These are phyloP conservation scores for Propithecus deckenii DNA, from an alignment of 2,797 vertebrate species.

Conservation along the genomic window DNA sequence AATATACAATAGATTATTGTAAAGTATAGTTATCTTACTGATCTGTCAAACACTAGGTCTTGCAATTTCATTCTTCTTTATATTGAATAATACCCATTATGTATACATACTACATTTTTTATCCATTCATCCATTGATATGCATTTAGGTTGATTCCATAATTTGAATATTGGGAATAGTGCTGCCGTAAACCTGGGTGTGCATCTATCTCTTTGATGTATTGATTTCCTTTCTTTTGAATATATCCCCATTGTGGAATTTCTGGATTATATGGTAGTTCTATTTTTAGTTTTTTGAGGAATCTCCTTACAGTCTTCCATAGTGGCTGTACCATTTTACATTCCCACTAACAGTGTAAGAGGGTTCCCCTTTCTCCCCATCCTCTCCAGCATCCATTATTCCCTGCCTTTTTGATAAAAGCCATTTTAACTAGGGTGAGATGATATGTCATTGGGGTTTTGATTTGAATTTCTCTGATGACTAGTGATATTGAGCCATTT, in stretches of 20 bases:
- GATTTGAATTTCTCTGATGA: not conserved
- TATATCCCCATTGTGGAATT: not conserved
- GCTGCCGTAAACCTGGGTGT: not conserved
- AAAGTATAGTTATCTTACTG: not conserved
- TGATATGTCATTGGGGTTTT: not conserved
- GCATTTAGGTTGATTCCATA: not conserved
- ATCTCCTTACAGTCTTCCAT: not conserved
- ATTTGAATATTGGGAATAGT: not conserved
- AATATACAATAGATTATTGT: not conserved
- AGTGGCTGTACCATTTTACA: not conserved
- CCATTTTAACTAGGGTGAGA: not conserved
- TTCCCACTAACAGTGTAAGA: not conserved
- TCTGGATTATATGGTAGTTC: not conserved
- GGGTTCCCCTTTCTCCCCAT: not conserved
- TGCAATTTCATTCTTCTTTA: not conserved
- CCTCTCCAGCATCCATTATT: not conserved
- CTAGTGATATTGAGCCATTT: not conserved
- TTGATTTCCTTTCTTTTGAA: not conserved
- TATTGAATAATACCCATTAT: not conserved
- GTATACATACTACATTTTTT: not conserved
- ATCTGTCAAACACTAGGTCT: not conserved
- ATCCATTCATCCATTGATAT: not conserved
- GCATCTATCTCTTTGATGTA: not conserved
- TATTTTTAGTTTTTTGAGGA: not conserved
- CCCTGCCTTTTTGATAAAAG: not conserved